phyloP scores from a whole-genome alignment of 2,888 invertebrate genomes.

The Pycnomerus fuliginosus region DNA sequence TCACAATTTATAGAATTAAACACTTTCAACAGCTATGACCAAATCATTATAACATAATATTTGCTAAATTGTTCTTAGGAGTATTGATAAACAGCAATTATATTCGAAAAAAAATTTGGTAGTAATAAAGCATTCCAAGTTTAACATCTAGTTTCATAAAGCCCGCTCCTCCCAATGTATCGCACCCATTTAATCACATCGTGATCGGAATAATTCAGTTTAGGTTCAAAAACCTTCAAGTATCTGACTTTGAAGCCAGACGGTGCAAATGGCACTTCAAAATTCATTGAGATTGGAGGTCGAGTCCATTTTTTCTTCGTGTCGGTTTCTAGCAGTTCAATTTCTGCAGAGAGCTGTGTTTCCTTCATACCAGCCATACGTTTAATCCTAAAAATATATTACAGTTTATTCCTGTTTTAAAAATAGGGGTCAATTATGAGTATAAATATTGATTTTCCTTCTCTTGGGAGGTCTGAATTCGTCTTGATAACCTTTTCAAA shows the following conservation, averaged over 20 bases:
- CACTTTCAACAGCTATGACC: no score
- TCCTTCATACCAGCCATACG: constrained; percentile 99
- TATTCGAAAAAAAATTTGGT: no score
- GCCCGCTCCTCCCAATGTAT: constrained; percentile 97
- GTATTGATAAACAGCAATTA: no score
- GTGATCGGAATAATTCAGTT: constrained; percentile 99
- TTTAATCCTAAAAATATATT: constrained; percentile 65
- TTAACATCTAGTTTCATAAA: constrained; percentile 98
- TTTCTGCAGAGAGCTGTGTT: constrained; percentile 98
- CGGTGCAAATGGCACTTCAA: constrained; percentile 99
- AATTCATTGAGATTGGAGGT: constrained; percentile 99
- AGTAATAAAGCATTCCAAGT: no score
- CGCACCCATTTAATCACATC: constrained; percentile 99
- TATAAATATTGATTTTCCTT: no score
- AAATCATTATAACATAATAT: no score
- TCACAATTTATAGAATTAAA: no score
- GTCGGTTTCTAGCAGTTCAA: constrained; percentile 96
- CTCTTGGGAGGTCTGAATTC: no score
- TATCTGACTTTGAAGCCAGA: constrained; percentile 99
- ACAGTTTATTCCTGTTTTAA: constrained; percentile 8
- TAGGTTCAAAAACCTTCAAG: constrained; percentile 98
- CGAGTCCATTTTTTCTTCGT: constrained; percentile 99
- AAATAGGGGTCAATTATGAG: no score
- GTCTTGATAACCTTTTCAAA: no score
- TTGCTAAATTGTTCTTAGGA: no score